Evolutionary conservation across 2,797 vertebrate genomes (phyloP).

Genomic region (Galaxias olidus): DNA sequence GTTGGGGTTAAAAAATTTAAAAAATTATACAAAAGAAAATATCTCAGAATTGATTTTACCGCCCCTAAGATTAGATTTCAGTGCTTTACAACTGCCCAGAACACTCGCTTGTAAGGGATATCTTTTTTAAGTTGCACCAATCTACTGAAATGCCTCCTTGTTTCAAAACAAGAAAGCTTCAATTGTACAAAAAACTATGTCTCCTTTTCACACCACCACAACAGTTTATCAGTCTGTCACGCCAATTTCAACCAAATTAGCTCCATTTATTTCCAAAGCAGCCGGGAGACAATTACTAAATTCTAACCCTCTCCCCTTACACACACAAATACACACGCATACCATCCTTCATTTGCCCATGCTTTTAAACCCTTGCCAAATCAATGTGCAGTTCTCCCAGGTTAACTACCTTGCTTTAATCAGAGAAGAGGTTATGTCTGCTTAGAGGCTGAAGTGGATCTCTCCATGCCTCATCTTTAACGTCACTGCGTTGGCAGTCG

Average conservation of each 20-base stretch:
- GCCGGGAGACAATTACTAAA: conserved; percentile 82
- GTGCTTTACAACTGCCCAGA: no score
- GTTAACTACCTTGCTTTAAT: conserved; percentile 67
- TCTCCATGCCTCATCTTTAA: conserved; percentile 19
- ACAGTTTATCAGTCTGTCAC: conserved; percentile 81
- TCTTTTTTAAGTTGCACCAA: conserved; percentile 1
- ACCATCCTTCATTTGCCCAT: conserved; percentile 66
- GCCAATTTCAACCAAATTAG: conserved; percentile 82
- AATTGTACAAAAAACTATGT: conserved; percentile 39
- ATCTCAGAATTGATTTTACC: no score
- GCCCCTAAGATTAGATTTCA: no score
- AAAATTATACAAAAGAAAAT: no score
- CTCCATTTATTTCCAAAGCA: conserved; percentile 83
- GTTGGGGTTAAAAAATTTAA: no score
- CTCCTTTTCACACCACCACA: conserved; percentile 66
- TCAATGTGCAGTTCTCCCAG: conserved; percentile 67
- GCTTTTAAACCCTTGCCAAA: conserved; percentile 73
- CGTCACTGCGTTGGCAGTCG: conserved; percentile 33
- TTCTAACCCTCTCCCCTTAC: conserved; percentile 70
- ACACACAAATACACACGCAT: conserved; percentile 17
- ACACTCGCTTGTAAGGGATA: background rate
- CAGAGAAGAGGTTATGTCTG: conserved; percentile 68
- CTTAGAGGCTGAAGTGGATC: conserved; percentile 60
- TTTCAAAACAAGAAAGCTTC: conserved; percentile 56
- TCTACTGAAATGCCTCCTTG: conserved; percentile 17